A percentile compares a stretch with the other conserved stretches of the same genome.
Conservation (phyloP, 2,797 vertebrate genomes). For the Peromyscus nudipes region DNA sequence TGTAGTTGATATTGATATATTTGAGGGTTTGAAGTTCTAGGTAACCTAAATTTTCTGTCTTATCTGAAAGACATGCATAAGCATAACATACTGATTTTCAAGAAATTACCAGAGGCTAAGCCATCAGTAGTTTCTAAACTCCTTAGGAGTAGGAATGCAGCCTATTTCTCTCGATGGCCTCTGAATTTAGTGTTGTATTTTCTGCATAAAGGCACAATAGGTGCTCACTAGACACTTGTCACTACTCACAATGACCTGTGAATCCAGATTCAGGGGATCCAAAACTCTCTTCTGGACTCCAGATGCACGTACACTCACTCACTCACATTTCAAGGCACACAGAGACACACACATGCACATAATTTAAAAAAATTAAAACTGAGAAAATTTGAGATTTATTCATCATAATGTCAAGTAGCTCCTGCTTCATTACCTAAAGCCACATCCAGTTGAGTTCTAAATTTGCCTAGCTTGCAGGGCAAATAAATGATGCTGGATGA, state of each 20-base stretch:
- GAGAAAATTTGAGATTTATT: conserved; percentile 32
- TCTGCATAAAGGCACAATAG: neutral
- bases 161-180: neutral
- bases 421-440: neutral
- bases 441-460: conserved; percentile 46
- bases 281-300: neutral
- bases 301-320: neutral
- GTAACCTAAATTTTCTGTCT: conserved; percentile 18
- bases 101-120: neutral
- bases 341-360: neutral
- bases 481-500: neutral
- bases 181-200: neutral
- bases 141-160: neutral
- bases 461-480: neutral
- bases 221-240: neutral
- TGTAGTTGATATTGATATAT: neutral
- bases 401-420: conserved; percentile 18
- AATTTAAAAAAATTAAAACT: neutral
- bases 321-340: neutral
- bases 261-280: neutral
- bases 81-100: neutral
- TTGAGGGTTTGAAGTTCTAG: conserved; percentile 11
- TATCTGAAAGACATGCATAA: neutral
- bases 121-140: neutral
- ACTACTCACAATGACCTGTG: neutral